Evolutionary conservation across 2,888 invertebrate genomes (phyloP).

Genomic region (Scaptomyza polygonia): DNA sequence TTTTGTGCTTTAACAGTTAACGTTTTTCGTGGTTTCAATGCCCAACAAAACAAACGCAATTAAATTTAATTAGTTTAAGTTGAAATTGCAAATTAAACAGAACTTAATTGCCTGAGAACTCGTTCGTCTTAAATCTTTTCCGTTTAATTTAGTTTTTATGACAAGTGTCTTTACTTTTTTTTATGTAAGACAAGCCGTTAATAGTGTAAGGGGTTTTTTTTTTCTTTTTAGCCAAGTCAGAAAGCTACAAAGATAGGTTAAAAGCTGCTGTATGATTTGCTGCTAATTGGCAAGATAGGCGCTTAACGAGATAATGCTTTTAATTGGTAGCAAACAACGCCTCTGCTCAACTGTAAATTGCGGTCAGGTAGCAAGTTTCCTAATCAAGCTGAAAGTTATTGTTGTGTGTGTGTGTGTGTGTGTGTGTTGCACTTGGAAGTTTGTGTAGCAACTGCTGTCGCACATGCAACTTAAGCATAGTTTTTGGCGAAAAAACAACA

Average conservation of each 20-base stretch:
- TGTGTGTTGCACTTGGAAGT: constrained; percentile 33
- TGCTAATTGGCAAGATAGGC: constrained; percentile 50
- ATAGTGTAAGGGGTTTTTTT: too few species aligned
- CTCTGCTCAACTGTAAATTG: constrained; percentile 18
- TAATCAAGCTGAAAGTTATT: constrained; percentile 13
- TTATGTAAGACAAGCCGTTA: constrained; percentile 21
- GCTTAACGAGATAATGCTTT: constrained; percentile 21
- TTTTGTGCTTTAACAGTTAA: constrained; percentile 7
- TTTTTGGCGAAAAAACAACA: constrained; percentile 31
- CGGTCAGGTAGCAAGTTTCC: constrained; percentile 23
- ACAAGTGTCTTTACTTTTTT: constrained; percentile 7
- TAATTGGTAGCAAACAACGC: constrained; percentile 21
- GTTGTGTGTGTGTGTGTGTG: neutral
- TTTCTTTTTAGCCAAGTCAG: neutral
- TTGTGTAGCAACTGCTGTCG: constrained; percentile 15
- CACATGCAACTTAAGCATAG: constrained; percentile 44
- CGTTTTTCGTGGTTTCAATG: constrained; percentile 4
- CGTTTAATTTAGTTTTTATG: constrained; percentile 41
- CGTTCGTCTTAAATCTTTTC: constrained; percentile 28
- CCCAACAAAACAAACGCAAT: constrained; percentile 19
- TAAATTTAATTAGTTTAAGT: constrained; percentile 52
- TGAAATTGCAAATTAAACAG: constrained; percentile 15
- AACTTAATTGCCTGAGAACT: constrained; percentile 26
- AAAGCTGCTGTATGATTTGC: constrained; percentile 36
- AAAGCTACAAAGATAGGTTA: constrained; percentile 29